These are phyloP conservation scores for Formica selysi DNA, from an alignment of 1,140 invertebrate genomes.

Conservation along the genomic window DNA sequence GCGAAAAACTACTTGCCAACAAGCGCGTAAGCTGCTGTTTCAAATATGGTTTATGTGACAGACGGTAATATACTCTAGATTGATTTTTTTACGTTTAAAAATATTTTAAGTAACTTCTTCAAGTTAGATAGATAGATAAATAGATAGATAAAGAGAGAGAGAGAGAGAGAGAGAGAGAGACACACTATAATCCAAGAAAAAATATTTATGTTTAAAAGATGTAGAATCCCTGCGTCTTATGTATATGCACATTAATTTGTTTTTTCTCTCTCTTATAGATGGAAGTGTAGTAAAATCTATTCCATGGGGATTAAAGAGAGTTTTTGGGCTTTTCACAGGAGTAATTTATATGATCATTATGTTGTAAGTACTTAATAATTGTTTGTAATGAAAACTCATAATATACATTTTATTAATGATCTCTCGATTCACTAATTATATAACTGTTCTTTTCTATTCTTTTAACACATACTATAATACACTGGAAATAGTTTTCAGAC, in stretches of 20 bases:
- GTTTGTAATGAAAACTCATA: background rate
- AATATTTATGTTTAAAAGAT: background rate
- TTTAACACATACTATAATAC: background rate
- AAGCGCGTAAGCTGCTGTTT: background rate
- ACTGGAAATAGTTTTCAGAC: slow-evolving; percentile 72
- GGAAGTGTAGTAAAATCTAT: slow-evolving; percentile 62
- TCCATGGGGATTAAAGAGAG: slow-evolving; percentile 67
- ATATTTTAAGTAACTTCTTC: background rate
- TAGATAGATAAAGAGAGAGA: no score
- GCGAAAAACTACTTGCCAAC: background rate
- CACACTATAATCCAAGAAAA: background rate
- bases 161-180: no score
- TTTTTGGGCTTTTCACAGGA: slow-evolving; percentile 69
- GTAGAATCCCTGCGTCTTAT: no score
- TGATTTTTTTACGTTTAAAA: background rate
- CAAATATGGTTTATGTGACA: slow-evolving; percentile 70
- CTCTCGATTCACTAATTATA: background rate
- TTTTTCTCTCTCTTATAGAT: slow-evolving; percentile 60
- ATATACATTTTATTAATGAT: background rate
- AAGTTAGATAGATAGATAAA: no score
- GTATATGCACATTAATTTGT: background rate
- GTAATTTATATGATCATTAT: slow-evolving; percentile 74
- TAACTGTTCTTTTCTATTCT: background rate
- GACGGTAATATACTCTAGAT: slow-evolving; percentile 59
- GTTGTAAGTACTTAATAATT: slow-evolving; percentile 74